A percentile compares a stretch with the other conserved stretches of the same genome.
These are phyloP conservation scores for Nomada lathburiana DNA, from an alignment of 2,888 invertebrate species.

Conservation along the genomic window DNA sequence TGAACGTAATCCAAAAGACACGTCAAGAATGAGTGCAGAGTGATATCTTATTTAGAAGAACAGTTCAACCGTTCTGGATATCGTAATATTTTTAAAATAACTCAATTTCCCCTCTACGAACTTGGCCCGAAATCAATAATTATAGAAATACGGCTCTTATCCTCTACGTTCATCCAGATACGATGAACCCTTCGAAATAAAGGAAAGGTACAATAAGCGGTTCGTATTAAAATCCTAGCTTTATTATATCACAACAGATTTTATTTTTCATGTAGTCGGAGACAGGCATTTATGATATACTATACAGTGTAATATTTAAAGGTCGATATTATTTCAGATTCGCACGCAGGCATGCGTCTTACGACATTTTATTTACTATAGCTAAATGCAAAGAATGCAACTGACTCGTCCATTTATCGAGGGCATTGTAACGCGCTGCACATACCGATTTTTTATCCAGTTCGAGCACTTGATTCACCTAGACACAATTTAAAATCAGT, in stretches of 20 bases:
- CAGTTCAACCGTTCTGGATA: neutral
- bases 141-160: neutral
- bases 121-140: slow-evolving; percentile 24
- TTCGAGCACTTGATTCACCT: slow-evolving; percentile 96
- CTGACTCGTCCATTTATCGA: slow-evolving; percentile 98
- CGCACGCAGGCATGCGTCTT: slow-evolving; percentile 70
- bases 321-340: slow-evolving; percentile 60
- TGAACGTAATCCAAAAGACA: neutral
- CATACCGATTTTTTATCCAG: slow-evolving; percentile 92
- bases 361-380: slow-evolving; percentile 97
- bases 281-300: slow-evolving; percentile 72
- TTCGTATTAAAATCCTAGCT: slow-evolving; percentile 62
- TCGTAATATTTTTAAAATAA: slow-evolving; percentile 19
- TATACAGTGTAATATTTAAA: slow-evolving; percentile 76
- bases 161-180: neutral
- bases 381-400: slow-evolving; percentile 94
- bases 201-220: slow-evolving; percentile 10
- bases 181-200: neutral
- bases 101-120: neutral
- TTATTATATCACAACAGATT: slow-evolving; percentile 80
- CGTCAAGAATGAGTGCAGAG: neutral
- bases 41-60: neutral
- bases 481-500: slow-evolving; percentile 58
- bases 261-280: slow-evolving; percentile 69
- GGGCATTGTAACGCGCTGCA: slow-evolving; percentile 94